These are phyloP conservation scores for Puntigrus tetrazona DNA, from an alignment of 2,113 vertebrate genomes.

Conservation along the genomic window DNA sequence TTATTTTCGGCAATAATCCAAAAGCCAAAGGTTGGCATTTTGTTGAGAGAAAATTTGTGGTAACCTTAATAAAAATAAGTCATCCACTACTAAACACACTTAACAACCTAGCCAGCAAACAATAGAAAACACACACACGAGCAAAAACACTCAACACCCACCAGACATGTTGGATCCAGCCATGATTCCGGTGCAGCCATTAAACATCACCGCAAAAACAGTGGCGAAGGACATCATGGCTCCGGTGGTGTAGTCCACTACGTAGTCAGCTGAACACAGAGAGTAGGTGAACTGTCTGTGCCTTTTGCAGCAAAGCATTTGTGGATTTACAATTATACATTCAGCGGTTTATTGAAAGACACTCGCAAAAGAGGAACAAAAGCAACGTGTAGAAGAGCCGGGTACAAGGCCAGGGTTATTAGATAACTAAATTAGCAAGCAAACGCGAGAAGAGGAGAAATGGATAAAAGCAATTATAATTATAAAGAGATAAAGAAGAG, in stretches of 20 bases:
- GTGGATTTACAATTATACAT: not conserved
- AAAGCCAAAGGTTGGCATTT: not conserved
- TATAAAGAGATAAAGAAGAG: not conserved
- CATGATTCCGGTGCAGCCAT: constrained; percentile 90
- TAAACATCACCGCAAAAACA: constrained; percentile 88
- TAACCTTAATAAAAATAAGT: no score
- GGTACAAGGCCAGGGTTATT: no score
- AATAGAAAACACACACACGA: not conserved
- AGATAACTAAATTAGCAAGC: no score
- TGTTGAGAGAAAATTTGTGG: not conserved
- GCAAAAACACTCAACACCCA: constrained; percentile 55
- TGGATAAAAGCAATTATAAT: not conserved
- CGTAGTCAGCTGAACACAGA: constrained; percentile 74
- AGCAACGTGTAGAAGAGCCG: not conserved
- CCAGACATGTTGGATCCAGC: constrained; percentile 90
- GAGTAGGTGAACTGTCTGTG: not conserved
- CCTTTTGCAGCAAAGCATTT: not conserved
- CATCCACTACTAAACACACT: not conserved
- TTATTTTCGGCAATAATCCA: not conserved
- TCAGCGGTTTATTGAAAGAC: not conserved
- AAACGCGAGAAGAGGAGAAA: no score
- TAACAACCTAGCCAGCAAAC: not conserved
- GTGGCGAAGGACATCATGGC: constrained; percentile 81
- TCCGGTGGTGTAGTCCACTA: constrained; percentile 79
- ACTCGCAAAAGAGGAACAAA: not conserved